These are phyloP conservation scores for Brachionus paranguensis DNA, from an alignment of 1,140 invertebrate genomes.

Conservation along the genomic window DNA sequence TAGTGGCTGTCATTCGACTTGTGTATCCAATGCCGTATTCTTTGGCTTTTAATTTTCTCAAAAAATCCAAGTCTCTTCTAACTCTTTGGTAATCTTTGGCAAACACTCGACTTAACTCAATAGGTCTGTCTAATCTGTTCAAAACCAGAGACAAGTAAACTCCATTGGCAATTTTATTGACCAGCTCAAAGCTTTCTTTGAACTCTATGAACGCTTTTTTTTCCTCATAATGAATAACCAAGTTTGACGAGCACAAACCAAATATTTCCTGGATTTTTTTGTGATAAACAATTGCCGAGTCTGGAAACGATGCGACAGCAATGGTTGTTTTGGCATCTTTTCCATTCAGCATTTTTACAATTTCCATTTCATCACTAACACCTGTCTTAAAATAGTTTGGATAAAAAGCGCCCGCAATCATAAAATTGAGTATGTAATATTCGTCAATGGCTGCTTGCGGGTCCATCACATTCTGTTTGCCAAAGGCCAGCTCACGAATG, in stretches of 20 bases:
- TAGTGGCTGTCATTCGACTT: background rate
- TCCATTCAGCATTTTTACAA: background rate
- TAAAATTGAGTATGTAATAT: slow-evolving; percentile 33
- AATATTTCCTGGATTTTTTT: slow-evolving; percentile 31
- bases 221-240: background rate
- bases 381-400: slow-evolving; percentile 27
- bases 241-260: background rate
- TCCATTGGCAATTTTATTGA: slow-evolving; percentile 16
- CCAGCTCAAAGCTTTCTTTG: background rate
- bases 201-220: slow-evolving; percentile 22
- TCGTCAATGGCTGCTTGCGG: background rate
- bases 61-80: slow-evolving; percentile 9
- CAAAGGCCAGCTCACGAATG: background rate
- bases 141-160: slow-evolving; percentile 1
- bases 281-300: slow-evolving; percentile 20
- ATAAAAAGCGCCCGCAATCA: slow-evolving; percentile 39
- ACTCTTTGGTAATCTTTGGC: background rate
- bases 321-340: slow-evolving; percentile 34
- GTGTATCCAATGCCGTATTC: background rate
- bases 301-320: background rate
- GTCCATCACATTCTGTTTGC: background rate
- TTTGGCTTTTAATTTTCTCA: background rate
- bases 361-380: background rate
- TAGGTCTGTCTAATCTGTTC: background rate
- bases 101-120: background rate